A percentile compares a stretch with the other conserved stretches of the same genome.
Evolutionary conservation across 2,797 vertebrate species (phyloP).

Genomic region (Leptatherina wallacei): DNA sequence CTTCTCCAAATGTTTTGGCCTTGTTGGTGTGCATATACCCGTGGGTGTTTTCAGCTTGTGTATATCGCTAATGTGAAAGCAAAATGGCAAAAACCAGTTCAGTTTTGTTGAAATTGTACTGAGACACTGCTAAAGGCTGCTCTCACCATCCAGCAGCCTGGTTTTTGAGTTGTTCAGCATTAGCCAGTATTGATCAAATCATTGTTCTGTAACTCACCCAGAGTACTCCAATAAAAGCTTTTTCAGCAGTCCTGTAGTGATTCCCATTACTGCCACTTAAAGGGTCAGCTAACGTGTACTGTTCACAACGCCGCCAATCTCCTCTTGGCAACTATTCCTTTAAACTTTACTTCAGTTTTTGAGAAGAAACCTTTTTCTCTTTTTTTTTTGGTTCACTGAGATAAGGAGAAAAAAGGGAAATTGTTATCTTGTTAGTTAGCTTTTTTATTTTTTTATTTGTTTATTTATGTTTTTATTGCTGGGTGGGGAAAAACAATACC

Average conservation of each 20-base stretch:
- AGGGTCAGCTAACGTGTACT: conserved; percentile 19
- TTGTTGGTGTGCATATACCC: conserved; percentile 1
- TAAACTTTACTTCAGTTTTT: conserved; percentile 11
- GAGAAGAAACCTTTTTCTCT: conserved; percentile 11
- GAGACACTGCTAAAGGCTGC: conserved; percentile 17
- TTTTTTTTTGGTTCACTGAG: conserved; percentile 3
- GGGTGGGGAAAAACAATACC: not conserved
- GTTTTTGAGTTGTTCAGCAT: conserved; percentile 43
- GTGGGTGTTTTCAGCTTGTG: not conserved
- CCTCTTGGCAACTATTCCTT: conserved; percentile 2
- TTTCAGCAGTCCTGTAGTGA: conserved; percentile 44
- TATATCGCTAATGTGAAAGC: not conserved
- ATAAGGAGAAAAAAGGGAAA: not conserved
- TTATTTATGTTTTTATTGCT: not conserved
- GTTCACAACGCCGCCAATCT: conserved; percentile 4
- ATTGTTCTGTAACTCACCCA: conserved; percentile 53
- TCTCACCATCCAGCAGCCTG: conserved; percentile 14
- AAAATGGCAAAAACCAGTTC: conserved; percentile 11
- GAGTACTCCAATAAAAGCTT: conserved; percentile 47
- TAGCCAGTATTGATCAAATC: conserved; percentile 61
- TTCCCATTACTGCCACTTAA: conserved; percentile 50
- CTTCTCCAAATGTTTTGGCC: conserved; percentile 10
- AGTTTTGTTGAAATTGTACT: conserved; percentile 28
- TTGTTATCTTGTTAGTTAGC: not conserved
- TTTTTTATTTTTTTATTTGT: not conserved